phyloP scores from a whole-genome alignment of 2,797 vertebrate species.

The Emydoidea blandingii region DNA sequence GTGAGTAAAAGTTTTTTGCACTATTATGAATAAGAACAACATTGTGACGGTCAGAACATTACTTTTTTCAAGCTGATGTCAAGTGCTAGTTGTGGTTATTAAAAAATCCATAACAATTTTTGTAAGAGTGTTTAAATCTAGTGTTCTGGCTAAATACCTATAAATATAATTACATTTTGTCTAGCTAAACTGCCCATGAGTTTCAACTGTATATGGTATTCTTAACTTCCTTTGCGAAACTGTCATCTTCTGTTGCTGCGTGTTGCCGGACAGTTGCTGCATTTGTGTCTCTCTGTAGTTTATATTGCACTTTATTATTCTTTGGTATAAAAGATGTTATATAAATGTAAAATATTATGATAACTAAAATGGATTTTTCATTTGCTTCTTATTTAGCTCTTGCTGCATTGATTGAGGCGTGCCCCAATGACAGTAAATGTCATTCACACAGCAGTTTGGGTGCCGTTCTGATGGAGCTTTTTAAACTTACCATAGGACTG shows the following conservation, averaged over 20 bases:
- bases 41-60: background rate
- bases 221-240: background rate
- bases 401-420: slow-evolving; percentile 82
- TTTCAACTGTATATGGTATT: background rate
- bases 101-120: background rate
- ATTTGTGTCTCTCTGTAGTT: background rate
- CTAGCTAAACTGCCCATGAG: background rate
- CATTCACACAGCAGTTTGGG: slow-evolving; percentile 81
- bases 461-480: slow-evolving; percentile 82
- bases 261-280: slow-evolving; percentile 6
- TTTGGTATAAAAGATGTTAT: background rate
- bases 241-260: background rate
- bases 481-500: slow-evolving; percentile 85
- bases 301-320: background rate
- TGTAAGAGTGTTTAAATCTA: background rate
- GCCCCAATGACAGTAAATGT: slow-evolving; percentile 41
- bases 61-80: background rate
- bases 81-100: slow-evolving; percentile 37
- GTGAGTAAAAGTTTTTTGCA: slow-evolving; percentile 28
- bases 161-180: slow-evolving; percentile 16
- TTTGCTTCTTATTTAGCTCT: slow-evolving; percentile 75
- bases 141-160: background rate
- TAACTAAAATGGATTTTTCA: background rate
- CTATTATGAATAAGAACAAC: slow-evolving; percentile 25
- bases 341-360: background rate